A percentile compares a stretch with the other conserved stretches of the same genome.
Conservation (phyloP, 2,797 vertebrate genomes). For the Pteropus rufus region DNA sequence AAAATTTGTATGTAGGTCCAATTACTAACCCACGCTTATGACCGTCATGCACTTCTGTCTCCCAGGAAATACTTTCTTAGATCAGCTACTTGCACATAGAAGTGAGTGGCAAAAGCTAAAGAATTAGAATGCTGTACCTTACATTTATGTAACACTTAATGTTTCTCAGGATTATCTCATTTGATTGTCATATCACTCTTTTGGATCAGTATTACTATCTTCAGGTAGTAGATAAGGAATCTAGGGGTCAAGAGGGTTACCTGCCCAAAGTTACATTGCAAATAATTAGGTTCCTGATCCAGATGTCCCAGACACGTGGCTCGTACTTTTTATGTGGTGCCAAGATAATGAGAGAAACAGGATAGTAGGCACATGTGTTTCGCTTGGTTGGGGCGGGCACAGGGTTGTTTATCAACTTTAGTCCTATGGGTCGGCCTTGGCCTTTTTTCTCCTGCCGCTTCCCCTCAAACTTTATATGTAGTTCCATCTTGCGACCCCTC, state of each 20-base stretch:
- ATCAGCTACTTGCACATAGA: not conserved
- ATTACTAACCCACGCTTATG: not conserved
- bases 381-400: not conserved
- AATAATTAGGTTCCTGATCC: not conserved
- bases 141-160: not conserved
- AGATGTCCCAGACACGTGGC: not conserved
- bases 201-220: not conserved
- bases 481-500: not conserved
- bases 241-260: not conserved
- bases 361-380: not conserved
- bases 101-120: not conserved
- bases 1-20: not conserved
- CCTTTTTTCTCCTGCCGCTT: not conserved
- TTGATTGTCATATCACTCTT: not conserved
- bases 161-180: not conserved
- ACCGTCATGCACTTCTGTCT: not conserved
- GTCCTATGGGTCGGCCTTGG: not conserved
- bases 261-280: not conserved
- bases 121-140: not conserved
- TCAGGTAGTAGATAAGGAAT: not conserved
- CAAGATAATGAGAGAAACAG: not conserved
- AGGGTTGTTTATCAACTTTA: not conserved
- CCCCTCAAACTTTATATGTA: not conserved
- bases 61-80: not conserved
- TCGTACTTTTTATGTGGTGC: not conserved